A percentile compares a stretch with the other conserved stretches of the same genome.
Conservation (phyloP, 2,888 invertebrate genomes). For the Erannis defoliaria region DNA sequence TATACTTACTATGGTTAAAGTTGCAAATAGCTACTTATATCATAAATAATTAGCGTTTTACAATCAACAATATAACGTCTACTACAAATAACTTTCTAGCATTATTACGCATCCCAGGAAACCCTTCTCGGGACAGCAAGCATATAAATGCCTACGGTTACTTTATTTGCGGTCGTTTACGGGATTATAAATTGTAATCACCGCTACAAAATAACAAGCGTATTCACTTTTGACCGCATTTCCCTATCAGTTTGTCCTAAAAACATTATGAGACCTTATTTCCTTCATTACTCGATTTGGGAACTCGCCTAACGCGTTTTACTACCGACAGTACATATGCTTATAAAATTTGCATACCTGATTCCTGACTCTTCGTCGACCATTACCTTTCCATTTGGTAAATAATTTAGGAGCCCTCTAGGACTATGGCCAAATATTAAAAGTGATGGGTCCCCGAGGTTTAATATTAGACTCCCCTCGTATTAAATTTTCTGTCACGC, state of each 20-base stretch:
- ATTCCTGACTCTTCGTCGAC: conserved; percentile 82
- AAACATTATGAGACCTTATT: conserved; percentile 56
- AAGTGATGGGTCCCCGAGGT: conserved; percentile 86
- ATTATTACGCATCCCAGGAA: background rate
- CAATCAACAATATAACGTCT: background rate
- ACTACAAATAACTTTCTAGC: background rate
- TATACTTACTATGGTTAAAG: no score
- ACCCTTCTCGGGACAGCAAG: conserved; percentile 6
- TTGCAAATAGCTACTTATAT: no score
- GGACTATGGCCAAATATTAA: conserved; percentile 85
- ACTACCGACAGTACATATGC: conserved; percentile 76
- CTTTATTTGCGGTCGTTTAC: conserved; percentile 47
- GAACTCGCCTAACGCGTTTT: conserved; percentile 68
- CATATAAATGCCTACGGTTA: conserved; percentile 14
- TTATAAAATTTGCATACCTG: conserved; percentile 85
- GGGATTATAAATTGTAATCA: conserved; percentile 67
- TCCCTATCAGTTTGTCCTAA: conserved; percentile 21
- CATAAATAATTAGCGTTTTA: background rate
- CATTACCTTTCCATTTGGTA: conserved; percentile 87
- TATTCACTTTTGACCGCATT: conserved; percentile 64
- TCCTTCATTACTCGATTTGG: conserved; percentile 74
- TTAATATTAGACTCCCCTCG: conserved; percentile 86
- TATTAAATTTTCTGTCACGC: conserved; percentile 86
- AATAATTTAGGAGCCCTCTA: conserved; percentile 85
- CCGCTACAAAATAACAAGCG: conserved; percentile 55